These are phyloP conservation scores for Sparus aurata DNA, from an alignment of 2,797 vertebrate genomes.

Conservation along the genomic window DNA sequence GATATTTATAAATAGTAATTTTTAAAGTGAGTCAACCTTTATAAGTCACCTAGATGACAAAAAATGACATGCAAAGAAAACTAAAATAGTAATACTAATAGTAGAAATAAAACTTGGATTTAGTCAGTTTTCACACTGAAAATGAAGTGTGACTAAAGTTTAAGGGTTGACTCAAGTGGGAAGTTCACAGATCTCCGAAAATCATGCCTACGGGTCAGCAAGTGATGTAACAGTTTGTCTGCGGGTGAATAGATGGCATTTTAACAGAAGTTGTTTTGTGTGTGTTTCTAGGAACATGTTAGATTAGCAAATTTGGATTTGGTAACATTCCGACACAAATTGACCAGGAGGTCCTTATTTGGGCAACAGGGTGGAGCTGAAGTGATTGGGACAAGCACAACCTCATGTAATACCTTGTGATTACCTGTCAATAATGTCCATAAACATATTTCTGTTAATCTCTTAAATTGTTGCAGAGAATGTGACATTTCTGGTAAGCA, in stretches of 20 bases:
- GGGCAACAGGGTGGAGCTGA: conserved; percentile 9
- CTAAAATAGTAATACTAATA: background rate
- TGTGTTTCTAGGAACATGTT: conserved; percentile 51
- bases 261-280: conserved; percentile 40
- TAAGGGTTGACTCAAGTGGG: background rate
- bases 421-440: conserved; percentile 3
- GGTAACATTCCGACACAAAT: conserved; percentile 13
- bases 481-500: conserved; percentile 29
- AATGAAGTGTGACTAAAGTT: background rate
- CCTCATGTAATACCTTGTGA: background rate
- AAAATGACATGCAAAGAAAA: background rate
- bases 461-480: conserved; percentile 24
- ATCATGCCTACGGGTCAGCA: background rate
- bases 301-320: conserved; percentile 45
- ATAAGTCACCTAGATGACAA: background rate
- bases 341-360: conserved; percentile 8
- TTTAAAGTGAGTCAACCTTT: background rate
- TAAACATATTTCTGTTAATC: conserved; percentile 22
- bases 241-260: conserved; percentile 35
- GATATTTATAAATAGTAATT: conserved; percentile 2
- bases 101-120: too few relatives aligned
- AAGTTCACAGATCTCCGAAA: conserved; percentile 1
- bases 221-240: conserved; percentile 28
- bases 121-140: background rate
- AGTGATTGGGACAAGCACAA: conserved; percentile 15